Evolutionary conservation across 2,797 vertebrate species (phyloP), one percentile per base, ranked within the genome.

Genomic region (Acipenser oxyrinchus): DNA sequence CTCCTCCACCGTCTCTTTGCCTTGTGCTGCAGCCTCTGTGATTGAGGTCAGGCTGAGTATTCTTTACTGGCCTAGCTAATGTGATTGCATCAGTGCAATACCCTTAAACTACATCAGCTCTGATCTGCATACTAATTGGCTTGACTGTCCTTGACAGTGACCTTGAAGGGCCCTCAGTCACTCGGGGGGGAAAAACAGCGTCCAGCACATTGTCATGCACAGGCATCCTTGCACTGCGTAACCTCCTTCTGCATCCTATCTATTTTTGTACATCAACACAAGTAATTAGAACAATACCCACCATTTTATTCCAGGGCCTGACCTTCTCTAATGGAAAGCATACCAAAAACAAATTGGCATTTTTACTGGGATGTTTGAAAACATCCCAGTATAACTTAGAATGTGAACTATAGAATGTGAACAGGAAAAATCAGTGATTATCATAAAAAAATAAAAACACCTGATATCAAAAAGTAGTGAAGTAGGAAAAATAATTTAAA

Each of bases 51-150:
- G 83, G 80, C 81, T 68, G 78, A 81, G 88, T 86, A 89, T 91
- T 92, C 91, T 86, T 92, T 86, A 86, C 89, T 88, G 91, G 90
- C 86, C 93, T 87, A 88, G 91, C 91, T 94, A 93, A 95, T 92
- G 91, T 92, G 92, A 95, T 92, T 94, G 92, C 92, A 94, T 92
- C 88, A 89, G 88, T 94, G 93, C 91, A 93, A 95, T 93, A 92
- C 91, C 91, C 93, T 93, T 95, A 93, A 94, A 94, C 90, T 90
- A 90, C 81, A 85, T 80, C 74, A 83, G 83, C 84, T 89, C 87
- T 91, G 91, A 94, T 95, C 93, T 95, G 94, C 95, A 95, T 95
- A 89, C 93, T 95, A 93, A 96, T 93, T 91, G 91, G 87, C 89
- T 87, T 73, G 71, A 79, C 79, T 81, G 89, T 93, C 94, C 92